Percentiles rank a stretch among this genome's conserved stretches.
Evolutionary conservation across 2,888 invertebrate genomes (phyloP).

Genomic region (Psococerastis gibbosa): DNA sequence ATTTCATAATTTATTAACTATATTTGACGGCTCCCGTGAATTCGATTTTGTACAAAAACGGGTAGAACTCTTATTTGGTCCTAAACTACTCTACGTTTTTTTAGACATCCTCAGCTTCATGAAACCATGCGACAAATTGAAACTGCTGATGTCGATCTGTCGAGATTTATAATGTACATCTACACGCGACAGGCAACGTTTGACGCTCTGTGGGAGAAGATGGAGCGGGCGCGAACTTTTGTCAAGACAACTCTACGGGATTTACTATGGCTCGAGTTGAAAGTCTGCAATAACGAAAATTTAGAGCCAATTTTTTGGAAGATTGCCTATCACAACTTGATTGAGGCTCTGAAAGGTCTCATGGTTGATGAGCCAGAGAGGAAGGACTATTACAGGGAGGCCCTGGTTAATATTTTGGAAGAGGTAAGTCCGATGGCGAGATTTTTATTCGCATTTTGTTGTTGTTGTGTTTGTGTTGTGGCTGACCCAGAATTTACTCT

Average conservation of each 20-base stretch:
- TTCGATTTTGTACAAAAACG: too few relatives aligned
- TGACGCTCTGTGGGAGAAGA: neutral
- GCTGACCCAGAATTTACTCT: too few relatives aligned
- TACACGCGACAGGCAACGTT: neutral
- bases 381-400: constrained; percentile 42
- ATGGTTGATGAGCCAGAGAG: constrained; percentile 38
- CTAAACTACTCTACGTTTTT: neutral
- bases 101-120: neutral
- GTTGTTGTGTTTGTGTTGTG: constrained; percentile 3
- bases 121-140: constrained; percentile 19
- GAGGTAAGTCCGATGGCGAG: constrained; percentile 29
- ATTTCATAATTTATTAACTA: too few relatives aligned
- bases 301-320: constrained; percentile 87
- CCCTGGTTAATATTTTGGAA: constrained; percentile 50
- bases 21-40: too few relatives aligned
- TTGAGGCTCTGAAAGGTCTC: constrained; percentile 59
- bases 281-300: constrained; percentile 70
- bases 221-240: constrained; percentile 25
- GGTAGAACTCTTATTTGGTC: too few relatives aligned
- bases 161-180: constrained; percentile 41
- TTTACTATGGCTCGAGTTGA: constrained; percentile 56
- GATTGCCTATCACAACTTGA: constrained; percentile 69
- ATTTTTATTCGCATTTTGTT: neutral
- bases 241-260: constrained; percentile 47
- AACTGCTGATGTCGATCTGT: neutral